These are phyloP conservation scores for Porites rus DNA, from an alignment of 92 coral and sea anemone species.

Conservation along the genomic window DNA sequence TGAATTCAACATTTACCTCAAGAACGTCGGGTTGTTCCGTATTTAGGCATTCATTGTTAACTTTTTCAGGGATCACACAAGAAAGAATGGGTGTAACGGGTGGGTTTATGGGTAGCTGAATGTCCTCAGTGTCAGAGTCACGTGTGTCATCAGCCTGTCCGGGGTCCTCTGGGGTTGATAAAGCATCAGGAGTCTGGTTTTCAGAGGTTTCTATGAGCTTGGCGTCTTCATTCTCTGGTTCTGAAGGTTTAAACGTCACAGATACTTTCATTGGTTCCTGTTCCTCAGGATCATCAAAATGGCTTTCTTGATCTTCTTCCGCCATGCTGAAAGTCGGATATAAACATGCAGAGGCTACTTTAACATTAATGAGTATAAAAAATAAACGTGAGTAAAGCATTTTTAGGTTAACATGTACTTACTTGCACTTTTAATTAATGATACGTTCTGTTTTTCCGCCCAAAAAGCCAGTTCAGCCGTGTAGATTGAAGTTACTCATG, in stretches of 20 bases:
- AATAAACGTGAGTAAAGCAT: too few relatives aligned
- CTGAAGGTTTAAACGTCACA: constrained; percentile 70
- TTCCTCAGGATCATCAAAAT: constrained; percentile 20
- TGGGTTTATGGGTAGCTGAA: constrained; percentile 23
- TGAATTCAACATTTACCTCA: background rate
- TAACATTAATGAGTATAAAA: too few relatives aligned
- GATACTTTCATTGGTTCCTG: constrained; percentile 65
- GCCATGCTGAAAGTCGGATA: constrained; percentile 11
- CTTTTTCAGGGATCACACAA: background rate
- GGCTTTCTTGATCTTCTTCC: constrained; percentile 34
- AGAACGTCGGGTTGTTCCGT: constrained; percentile 7
- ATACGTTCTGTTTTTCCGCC: too few relatives aligned
- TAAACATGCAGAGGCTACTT: background rate
- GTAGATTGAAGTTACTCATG: too few relatives aligned
- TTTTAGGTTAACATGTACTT: too few relatives aligned
- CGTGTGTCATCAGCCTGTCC: background rate
- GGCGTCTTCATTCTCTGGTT: constrained; percentile 1
- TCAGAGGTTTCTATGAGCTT: background rate
- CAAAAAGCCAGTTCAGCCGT: too few relatives aligned
- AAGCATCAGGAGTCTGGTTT: background rate
- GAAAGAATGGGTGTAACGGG: constrained; percentile 13
- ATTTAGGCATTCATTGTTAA: background rate
- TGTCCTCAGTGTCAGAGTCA: constrained; percentile 12
- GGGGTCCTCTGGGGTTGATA: constrained; percentile 1
- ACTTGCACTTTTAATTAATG: too few relatives aligned